These are phyloP conservation scores for Trimorus sp. DNA, from an alignment of 2,888 invertebrate species.

Conservation along the genomic window DNA sequence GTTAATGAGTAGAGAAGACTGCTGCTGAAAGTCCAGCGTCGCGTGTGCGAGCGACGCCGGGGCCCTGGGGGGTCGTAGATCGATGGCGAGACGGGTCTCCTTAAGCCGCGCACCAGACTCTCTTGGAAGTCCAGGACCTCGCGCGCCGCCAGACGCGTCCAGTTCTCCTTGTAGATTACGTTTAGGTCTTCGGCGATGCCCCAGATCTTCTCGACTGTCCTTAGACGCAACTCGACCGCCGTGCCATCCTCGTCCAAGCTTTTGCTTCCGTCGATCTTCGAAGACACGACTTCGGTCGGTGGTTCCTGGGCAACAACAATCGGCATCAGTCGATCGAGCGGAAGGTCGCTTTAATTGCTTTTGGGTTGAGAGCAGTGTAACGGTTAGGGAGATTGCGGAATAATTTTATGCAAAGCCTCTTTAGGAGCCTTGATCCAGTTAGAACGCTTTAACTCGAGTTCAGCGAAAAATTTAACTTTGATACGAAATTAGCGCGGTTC, in stretches of 20 bases:
- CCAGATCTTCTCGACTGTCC: conserved; percentile 92
- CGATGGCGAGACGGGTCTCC: conserved; percentile 72
- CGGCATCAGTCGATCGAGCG: background rate
- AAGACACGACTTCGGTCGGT: conserved; percentile 68
- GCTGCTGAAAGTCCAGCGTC: conserved; percentile 95
- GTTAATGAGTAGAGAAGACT: conserved; percentile 96
- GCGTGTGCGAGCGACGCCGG: conserved; percentile 79
- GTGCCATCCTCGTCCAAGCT: conserved; percentile 81
- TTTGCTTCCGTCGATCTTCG: conserved; percentile 56
- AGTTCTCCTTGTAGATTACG: conserved; percentile 94
- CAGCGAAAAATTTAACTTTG: conserved; percentile 29
- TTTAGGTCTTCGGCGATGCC: conserved; percentile 93
- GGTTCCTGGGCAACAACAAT: conserved; percentile 68
- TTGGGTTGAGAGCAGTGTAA: background rate
- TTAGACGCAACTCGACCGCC: conserved; percentile 84
- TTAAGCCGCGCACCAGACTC: conserved; percentile 80
- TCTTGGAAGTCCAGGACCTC: conserved; percentile 93
- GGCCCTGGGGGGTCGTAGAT: conserved; percentile 74
- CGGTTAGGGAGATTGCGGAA: conserved; percentile 5
- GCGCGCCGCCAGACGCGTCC: conserved; percentile 93
- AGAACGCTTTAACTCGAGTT: conserved; percentile 4
- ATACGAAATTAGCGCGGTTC: conserved; percentile 14
- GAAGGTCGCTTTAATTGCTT: conserved; percentile 1
- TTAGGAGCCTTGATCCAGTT: conserved; percentile 34
- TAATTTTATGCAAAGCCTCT: conserved; percentile 39